Percentiles rank a stretch among this genome's conserved stretches.
These are phyloP conservation scores for Neodiprion virginianus DNA, from an alignment of 1,140 invertebrate species.

Conservation along the genomic window DNA sequence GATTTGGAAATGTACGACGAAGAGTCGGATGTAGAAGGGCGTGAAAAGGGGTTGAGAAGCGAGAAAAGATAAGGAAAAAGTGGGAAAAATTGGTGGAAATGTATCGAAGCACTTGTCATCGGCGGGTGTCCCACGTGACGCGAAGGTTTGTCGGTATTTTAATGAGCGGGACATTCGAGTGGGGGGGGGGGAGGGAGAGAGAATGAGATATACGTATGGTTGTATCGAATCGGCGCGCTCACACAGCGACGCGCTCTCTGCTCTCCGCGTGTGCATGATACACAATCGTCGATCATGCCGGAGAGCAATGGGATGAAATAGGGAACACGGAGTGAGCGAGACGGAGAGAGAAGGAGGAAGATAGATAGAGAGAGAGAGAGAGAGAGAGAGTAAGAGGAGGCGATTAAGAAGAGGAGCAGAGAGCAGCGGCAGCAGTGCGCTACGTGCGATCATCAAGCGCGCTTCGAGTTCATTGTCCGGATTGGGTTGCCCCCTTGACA, in stretches of 20 bases:
- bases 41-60: neutral
- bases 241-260: no score
- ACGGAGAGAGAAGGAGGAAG: no score
- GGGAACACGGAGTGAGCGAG: no score
- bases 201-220: no score
- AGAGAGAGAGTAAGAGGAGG: neutral
- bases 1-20: neutral
- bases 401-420: neutral
- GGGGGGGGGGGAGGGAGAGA: neutral
- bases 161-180: slow-evolving; percentile 1
- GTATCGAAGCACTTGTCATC: neutral
- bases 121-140: slow-evolving; percentile 7
- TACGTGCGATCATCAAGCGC: slow-evolving; percentile 43
- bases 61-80: no score
- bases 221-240: no score
- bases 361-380: no score
- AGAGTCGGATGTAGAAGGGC: neutral
- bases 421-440: slow-evolving; percentile 27
- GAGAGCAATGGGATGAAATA: neutral
- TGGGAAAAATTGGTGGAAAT: no score
- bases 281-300: neutral
- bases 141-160: neutral
- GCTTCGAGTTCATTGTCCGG: slow-evolving; percentile 55
- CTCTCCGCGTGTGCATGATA: neutral
- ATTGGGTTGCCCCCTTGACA: slow-evolving; percentile 38